Conservation (phyloP, 1,140 invertebrate species). For the Schlechtendalia chinensis region DNA sequence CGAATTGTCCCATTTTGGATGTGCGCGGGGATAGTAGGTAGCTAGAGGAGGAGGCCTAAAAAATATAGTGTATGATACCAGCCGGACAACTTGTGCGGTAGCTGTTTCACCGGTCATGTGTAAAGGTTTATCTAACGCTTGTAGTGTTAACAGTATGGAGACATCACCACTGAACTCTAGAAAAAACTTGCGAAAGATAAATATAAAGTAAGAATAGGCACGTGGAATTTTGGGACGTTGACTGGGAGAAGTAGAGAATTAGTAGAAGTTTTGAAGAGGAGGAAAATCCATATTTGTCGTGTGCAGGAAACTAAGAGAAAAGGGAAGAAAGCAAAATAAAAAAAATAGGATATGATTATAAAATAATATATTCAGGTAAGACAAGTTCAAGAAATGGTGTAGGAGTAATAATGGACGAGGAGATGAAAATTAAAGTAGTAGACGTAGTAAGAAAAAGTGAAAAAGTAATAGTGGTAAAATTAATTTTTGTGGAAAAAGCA, state of each 20-base stretch:
- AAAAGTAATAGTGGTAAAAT: not conserved
- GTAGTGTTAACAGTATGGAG: not conserved
- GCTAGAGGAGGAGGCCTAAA: no score
- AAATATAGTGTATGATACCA: no score
- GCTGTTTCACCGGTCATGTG: no score
- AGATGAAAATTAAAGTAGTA: not conserved
- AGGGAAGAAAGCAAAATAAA: not conserved
- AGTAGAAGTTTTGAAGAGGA: not conserved
- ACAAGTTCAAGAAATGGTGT: not conserved
- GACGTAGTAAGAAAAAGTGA: not conserved
- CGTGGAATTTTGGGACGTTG: not conserved
- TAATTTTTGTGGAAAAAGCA: not conserved
- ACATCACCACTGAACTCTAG: not conserved
- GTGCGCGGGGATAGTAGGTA: no score
- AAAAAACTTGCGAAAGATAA: not conserved
- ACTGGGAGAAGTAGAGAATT: not conserved
- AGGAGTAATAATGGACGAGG: not conserved
- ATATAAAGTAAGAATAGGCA: not conserved
- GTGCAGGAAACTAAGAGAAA: not conserved
- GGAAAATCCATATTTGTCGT: not conserved
- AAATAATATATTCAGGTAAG: not conserved
- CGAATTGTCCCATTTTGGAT: no score
- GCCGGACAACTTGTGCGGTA: no score
- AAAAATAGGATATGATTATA: not conserved
- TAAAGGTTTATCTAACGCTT: no score